phyloP scores from a whole-genome alignment of 2,888 invertebrate species.

The Bembecia ichneumoniformis region DNA sequence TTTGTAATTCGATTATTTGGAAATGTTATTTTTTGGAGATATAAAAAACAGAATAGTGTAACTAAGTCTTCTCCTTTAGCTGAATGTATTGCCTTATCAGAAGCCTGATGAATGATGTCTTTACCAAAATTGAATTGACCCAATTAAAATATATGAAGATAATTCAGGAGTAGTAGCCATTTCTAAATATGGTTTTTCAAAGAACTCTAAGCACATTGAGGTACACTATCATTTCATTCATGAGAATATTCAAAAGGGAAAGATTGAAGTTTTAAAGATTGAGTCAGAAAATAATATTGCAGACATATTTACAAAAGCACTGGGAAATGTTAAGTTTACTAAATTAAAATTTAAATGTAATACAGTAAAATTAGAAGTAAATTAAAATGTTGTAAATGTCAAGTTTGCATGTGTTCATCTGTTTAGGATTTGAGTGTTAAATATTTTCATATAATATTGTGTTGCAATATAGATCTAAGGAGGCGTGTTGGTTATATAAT shows the following conservation, averaged over 20 bases:
- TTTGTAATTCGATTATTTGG: no score
- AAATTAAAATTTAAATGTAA: neutral
- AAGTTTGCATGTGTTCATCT: neutral
- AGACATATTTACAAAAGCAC: neutral
- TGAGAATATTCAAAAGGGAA: neutral
- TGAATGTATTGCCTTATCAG: no score
- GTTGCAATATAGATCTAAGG: neutral
- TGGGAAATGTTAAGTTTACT: neutral
- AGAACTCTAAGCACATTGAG: neutral
- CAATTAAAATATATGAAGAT: neutral
- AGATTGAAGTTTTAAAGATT: neutral
- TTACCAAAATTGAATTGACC: neutral
- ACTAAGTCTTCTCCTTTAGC: neutral
- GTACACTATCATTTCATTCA: neutral
- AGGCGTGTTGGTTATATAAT: neutral
- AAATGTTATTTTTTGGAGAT: no score
- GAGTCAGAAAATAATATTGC: neutral
- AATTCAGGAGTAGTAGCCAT: neutral
- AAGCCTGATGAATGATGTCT: neutral
- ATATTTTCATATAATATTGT: no score
- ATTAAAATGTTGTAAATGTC: no score
- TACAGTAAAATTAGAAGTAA: no score
- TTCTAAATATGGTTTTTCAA: neutral
- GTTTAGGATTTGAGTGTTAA: no score
- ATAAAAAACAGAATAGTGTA: neutral